Base-by-base conservation (phyloP, 2,113 vertebrate genomes). In the Galbula dea region DNA sequence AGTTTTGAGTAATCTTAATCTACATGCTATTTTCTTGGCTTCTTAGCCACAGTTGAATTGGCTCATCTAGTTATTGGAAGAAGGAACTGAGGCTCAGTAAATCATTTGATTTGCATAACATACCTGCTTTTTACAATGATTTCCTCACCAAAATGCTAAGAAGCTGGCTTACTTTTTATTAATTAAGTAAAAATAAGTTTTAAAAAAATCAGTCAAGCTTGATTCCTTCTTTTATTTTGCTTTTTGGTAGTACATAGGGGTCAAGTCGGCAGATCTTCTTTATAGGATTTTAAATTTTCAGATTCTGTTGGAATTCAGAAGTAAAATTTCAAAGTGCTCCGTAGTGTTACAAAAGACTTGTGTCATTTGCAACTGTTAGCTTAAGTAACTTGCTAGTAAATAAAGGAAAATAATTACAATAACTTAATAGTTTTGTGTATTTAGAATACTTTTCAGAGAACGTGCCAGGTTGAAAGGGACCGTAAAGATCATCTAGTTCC, bases 1-100 rank as follows among this genome's bases (percentile, higher is more conserved):
- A 83, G 78, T 75, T 94, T 95, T 85, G 89, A 94, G 81, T 79
- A 94, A 85, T 78, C 90, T 85, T 92, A 86, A 78, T 95, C 86
- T 96, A 69, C 76, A 58, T 94, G 77, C 91, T 94, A 86, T 90
- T 96, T 92, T 93, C 78, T 96, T 96, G 94, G 91, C 95, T 95
- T 93, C 85, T 91, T 85, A 96, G 67, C 39, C 69, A 71, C 23
- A 51, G 62, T 30, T 76, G 74, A 93, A 34, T 92, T 96, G 94
- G 93, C 89, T 94, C 63, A 91, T 90, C 30, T 72, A 62, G 58
- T 93, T 93, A 89, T 34, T 91, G 86, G 89, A 93, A 90, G 83
- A 86, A 91, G 83, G 77, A 95, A 92, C 58, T 89, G 77, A 94
- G 45, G 92, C 49, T 92, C 82, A 93, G 83, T 83, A 95, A 90